Base-by-base conservation (phyloP, 2,113 vertebrate species). In the Vidua macroura region DNA sequence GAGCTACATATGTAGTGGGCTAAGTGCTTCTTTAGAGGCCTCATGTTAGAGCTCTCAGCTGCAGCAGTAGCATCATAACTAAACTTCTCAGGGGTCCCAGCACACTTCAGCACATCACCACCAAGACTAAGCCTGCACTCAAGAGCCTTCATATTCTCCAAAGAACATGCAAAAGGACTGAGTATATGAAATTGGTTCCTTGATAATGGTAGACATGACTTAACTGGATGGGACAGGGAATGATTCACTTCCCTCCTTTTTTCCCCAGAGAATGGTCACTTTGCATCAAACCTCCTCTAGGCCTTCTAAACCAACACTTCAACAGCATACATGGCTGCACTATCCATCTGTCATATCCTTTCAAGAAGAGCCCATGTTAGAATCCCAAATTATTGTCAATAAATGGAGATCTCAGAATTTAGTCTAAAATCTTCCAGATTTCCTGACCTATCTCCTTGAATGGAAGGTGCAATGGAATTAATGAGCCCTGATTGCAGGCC, bases 51-150 rank as follows among this genome's bases (percentile, higher is more conserved):
- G n/a, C 19, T 66, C n/a, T 55, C 53, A 75, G 60, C 46, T 82
- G 68, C 25, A 9, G 82, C 77, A 74, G 21, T 9, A 7, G 20
- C 76, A 31, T 21, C 70, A 16, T 6, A 70, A 33, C 12, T 19
- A 21, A 55, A 68, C 17, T 30, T 53, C 1, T 33, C 31, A 44
- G 31, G 7, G 11, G 27, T 63, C 49, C 62, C 52, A 79, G 46
- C 20, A 44, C 23, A 33, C 48, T 39, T 46, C 33, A 79, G 60
- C 33, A 51, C 24, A 43, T 23, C 35, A 53, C 16, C 44, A 70
- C 48, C 46, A 69, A 31, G 27, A 44, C 0, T 46, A 15, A 69
- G 24, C 28, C 83, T 69, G 35, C 0, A 0, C 58, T 56, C 67
- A 39, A 43, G 27, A 78, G 43, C 49, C 39, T 93, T 67, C 64